phyloP scores from a whole-genome alignment of 2,797 vertebrate species.

The Cyclopterus lumpus region DNA sequence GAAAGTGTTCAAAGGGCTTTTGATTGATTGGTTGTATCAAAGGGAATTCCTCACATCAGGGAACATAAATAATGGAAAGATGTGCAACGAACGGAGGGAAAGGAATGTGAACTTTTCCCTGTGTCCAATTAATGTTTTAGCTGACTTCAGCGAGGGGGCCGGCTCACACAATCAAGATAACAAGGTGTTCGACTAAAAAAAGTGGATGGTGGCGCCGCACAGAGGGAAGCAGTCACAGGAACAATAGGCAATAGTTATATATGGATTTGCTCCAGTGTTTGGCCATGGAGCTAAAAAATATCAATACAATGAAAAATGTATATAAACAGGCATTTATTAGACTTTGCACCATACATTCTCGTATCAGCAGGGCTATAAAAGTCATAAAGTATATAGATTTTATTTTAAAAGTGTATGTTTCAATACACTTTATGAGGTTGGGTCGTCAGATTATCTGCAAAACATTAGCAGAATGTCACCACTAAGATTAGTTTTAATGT shows the following conservation, averaged over 20 bases:
- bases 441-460: neutral
- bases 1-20: slow-evolving; percentile 64
- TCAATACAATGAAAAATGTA: slow-evolving; percentile 56
- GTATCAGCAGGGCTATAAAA: slow-evolving; percentile 15
- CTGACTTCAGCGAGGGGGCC: slow-evolving; percentile 79
- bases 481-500: slow-evolving; percentile 10
- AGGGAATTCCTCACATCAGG: slow-evolving; percentile 80
- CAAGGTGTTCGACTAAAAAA: slow-evolving; percentile 74
- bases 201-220: slow-evolving; percentile 47
- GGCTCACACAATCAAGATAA: slow-evolving; percentile 79
- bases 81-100: slow-evolving; percentile 69
- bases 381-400: neutral
- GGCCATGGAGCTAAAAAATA: slow-evolving; percentile 27
- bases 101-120: slow-evolving; percentile 82
- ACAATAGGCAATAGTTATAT: slow-evolving; percentile 53
- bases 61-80: slow-evolving; percentile 84
- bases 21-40: slow-evolving; percentile 82
- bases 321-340: slow-evolving; percentile 39
- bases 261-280: slow-evolving; percentile 41
- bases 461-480: neutral
- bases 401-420: slow-evolving; percentile 13
- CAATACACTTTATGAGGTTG: neutral
- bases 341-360: slow-evolving; percentile 38
- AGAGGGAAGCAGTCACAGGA: slow-evolving; percentile 48
- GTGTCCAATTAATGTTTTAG: slow-evolving; percentile 87